Base-by-base conservation (phyloP, 2,797 vertebrate species). In the Catostomus latipinnis region DNA sequence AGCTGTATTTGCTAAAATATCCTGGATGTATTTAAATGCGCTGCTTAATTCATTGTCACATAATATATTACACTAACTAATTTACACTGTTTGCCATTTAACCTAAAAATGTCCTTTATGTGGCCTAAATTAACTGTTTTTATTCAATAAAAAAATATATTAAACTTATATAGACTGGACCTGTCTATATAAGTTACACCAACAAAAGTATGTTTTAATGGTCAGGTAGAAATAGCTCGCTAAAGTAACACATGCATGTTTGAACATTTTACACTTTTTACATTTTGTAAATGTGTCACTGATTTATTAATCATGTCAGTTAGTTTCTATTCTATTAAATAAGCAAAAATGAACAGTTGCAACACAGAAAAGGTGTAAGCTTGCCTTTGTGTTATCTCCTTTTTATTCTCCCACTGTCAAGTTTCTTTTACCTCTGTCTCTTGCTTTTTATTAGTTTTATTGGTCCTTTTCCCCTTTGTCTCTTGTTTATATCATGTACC, bases 401-500 rank as follows among this genome's bases (percentile, higher is more conserved):
- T 54, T 10, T 52, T 14, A 48, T 12, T 46, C n/a, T 18, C 8
- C 1, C 45, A 1, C 50, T 34, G 43, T 52, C 12, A 49, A 18
- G 6, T 65, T 12, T 50, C 22, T 18, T 71, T 34, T 43, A 22
- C 53, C 16, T 8, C 4, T 46, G 34, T 75, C 43, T 48, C 22
- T 22, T 2, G 22, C 22, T 22, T 22, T 65, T 66, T 10, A 10
- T 9, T 68, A 12, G 61, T n/a, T 61, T 72, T 49, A 11, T 54
- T 12, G 61, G 12, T 57, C 56, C 18, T 56, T 67, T 72, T 67
- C 16, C 12, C 13, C 48, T 6, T 52, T 62, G 71, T 74, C 43
- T 46, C 12, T 71, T 71, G n/a, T 58, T 71, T n/a, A 13, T 69
- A 61, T 71, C 57, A 22, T 68, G 56, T 34, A 18, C 66, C 68